A percentile compares a stretch with the other conserved stretches of the same genome.
Evolutionary conservation across 2,797 vertebrate species (phyloP).

Genomic region (Cossypha niveicapilla): DNA sequence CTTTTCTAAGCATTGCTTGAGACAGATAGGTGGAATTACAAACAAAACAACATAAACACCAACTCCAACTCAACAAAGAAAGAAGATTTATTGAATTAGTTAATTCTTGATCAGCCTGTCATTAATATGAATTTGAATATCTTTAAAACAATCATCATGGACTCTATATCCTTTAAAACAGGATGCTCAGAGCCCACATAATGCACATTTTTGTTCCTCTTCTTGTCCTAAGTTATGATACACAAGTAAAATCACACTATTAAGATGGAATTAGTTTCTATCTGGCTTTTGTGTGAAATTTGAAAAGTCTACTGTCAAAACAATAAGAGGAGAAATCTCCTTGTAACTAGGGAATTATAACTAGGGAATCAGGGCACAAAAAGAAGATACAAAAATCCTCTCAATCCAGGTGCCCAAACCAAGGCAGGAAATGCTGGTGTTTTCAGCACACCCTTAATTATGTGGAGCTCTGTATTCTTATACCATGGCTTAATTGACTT

Average conservation of each 20-base stretch:
- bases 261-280: not conserved
- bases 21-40: not conserved
- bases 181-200: not conserved
- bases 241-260: not conserved
- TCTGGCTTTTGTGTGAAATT: not conserved
- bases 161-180: not conserved
- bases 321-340: not conserved
- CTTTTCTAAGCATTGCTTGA: not conserved
- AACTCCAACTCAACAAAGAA: not conserved
- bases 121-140: not conserved
- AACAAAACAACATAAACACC: not conserved
- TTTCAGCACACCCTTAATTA: not conserved
- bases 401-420: not conserved
- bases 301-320: not conserved
- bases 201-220: not conserved
- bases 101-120: not conserved
- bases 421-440: not conserved
- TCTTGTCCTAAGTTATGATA: not conserved
- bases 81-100: not conserved
- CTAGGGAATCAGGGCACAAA: not conserved
- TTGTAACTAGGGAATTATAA: not conserved
- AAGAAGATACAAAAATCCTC: not conserved
- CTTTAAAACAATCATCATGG: not conserved
- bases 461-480: not conserved
- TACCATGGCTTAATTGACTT: not conserved